Base-by-base conservation (phyloP, 2,113 vertebrate species). In the Myotis brandtii region DNA sequence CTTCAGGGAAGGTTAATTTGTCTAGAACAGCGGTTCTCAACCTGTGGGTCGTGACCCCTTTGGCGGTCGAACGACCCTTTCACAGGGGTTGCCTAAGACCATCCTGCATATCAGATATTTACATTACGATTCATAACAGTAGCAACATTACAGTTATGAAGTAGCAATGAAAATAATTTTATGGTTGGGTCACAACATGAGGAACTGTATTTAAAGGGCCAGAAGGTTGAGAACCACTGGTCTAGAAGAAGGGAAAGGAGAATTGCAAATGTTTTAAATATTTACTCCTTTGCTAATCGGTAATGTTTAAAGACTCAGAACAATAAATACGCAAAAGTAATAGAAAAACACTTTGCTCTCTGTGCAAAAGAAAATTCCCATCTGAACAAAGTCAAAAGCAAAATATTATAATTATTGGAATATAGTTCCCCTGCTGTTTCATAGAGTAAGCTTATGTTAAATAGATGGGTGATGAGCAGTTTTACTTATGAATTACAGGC, bases 291-390 rank as follows among this genome's bases (percentile, higher is more conserved):
- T 80, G 37, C 52, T 88, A 62, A 80, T 43, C 62, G 50, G 46
- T 89, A 82, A 59, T 77, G 30, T 93, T 91, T 95, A 91, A 81
- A 93, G 79, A 64, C 20, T 83, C 21, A 34, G 18, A n/a, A 75
- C 23, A 93, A 30, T 10, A 80, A 86, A n/a, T 62, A 92, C 75
- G 12, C 16, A 82, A 84, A 88, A 67, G 27, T 62, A 77, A 69
- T 37, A 81, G 52, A 70, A 95, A 93, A 72, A 20, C 6, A 37
- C 40, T 59, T 50, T 50, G 7, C 18, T 95, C 21, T 95, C 25
- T 87, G 10, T 69, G 34, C 18, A 64, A 32, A 91, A 83, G n/a
- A 95, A 34, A 75, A 86, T 91, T 67, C 10, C 6, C 40, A 80
- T 37, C 9, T 81, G 69, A 75, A 64, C 27, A 46, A 10, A 95